Evolutionary conservation across 2,888 invertebrate genomes (phyloP).

Genomic region (Phalera bucephala): DNA sequence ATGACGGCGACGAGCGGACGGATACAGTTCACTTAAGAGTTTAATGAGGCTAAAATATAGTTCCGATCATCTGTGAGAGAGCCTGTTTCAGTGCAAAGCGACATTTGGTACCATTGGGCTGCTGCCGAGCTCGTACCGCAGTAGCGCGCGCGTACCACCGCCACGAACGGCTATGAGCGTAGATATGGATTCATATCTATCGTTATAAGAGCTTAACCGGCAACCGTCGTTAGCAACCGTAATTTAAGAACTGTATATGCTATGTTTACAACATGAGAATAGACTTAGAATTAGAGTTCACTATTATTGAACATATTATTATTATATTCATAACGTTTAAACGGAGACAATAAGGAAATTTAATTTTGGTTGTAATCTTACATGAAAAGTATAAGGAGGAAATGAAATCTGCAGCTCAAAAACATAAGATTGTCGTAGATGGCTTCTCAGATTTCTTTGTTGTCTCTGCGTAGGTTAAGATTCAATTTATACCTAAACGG

Average conservation of each 20-base stretch:
- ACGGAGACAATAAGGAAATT: slow-evolving; percentile 41
- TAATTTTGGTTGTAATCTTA: not conserved
- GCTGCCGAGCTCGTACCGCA: slow-evolving; percentile 6
- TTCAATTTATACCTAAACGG: slow-evolving; percentile 12
- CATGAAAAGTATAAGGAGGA: not conserved
- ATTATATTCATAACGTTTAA: slow-evolving; percentile 15
- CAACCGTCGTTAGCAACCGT: slow-evolving; percentile 6
- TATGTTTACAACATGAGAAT: slow-evolving; percentile 11
- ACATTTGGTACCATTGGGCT: slow-evolving; percentile 21
- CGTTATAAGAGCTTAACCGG: not conserved
- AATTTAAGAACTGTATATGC: slow-evolving; percentile 7
- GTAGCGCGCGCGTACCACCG: not conserved
- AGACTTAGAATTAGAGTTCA: slow-evolving; percentile 24
- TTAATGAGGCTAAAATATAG: no score
- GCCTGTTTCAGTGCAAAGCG: slow-evolving; percentile 72
- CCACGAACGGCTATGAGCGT: not conserved
- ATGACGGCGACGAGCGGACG: no score
- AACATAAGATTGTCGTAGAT: not conserved
- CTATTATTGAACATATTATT: slow-evolving; percentile 24
- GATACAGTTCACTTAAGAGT: no score
- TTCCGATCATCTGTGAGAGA: slow-evolving; percentile 26
- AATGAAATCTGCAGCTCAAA: not conserved
- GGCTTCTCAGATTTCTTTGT: slow-evolving; percentile 33
- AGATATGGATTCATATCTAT: no score
- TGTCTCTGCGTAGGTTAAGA: slow-evolving; percentile 37